A percentile compares a stretch with the other conserved stretches of the same genome.
Evolutionary conservation across 1,140 invertebrate genomes (phyloP).

Genomic region (Scaptomyza graminum): DNA sequence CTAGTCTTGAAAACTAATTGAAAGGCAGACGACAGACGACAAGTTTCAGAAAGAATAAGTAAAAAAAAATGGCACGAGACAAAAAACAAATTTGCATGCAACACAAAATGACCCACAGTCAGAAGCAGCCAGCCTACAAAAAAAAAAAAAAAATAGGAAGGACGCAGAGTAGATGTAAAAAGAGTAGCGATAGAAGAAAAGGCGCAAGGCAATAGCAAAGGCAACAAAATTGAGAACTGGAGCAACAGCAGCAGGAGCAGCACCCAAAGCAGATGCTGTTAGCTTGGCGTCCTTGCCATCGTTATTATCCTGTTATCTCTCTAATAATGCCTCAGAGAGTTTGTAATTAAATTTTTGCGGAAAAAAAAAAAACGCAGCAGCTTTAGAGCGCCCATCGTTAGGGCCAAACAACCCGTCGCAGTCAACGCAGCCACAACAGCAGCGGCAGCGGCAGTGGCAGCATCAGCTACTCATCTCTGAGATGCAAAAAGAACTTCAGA

Average conservation of each 20-base stretch:
- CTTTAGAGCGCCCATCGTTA: conserved; percentile 48
- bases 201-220: conserved; percentile 20
- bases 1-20: conserved; percentile 74
- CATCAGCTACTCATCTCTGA: conserved; percentile 26
- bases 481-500: conserved; percentile 37
- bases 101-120: conserved; percentile 44
- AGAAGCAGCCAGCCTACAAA: conserved; percentile 49
- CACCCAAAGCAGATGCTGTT: conserved; percentile 6
- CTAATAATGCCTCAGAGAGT: conserved; percentile 82
- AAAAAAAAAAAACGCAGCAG: conserved; percentile 34
- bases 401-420: neutral
- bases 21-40: conserved; percentile 67
- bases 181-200: conserved; percentile 25
- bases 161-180: conserved; percentile 2
- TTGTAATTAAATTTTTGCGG: conserved; percentile 78
- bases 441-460: neutral
- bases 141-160: neutral
- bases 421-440: conserved; percentile 11
- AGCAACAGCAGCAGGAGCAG: conserved; percentile 38
- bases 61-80: conserved; percentile 27
- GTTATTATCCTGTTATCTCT: conserved; percentile 82
- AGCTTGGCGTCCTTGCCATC: conserved; percentile 70
- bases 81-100: conserved; percentile 70
- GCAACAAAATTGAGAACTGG: conserved; percentile 54
- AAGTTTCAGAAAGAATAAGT: conserved; percentile 31